A percentile compares a stretch with the other conserved stretches of the same genome.
Evolutionary conservation across 2,113 vertebrate genomes (phyloP).

Genomic region (Lycaon pictus): DNA sequence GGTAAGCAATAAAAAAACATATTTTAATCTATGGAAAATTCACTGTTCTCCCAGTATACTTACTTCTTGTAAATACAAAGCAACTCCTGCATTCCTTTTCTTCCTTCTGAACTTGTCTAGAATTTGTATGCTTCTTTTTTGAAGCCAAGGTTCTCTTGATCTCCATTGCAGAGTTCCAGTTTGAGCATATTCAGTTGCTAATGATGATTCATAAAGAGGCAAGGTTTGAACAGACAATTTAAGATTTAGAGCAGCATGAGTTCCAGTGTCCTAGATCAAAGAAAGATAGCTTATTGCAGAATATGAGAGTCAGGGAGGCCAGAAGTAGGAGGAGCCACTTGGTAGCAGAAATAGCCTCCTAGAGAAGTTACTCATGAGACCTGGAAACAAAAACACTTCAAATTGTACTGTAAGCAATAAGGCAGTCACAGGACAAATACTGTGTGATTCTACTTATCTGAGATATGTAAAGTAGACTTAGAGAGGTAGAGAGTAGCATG

Average conservation of each 20-base stretch:
- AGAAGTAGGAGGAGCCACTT: background rate
- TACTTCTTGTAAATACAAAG: background rate
- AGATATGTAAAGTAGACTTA: background rate
- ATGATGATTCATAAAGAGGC: background rate
- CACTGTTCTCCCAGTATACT: background rate
- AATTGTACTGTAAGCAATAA: constrained; percentile 15
- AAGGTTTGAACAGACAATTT: constrained; percentile 8
- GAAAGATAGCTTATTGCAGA: background rate
- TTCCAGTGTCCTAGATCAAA: background rate
- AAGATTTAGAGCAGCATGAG: background rate
- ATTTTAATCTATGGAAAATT: constrained; percentile 16
- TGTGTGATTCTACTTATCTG: background rate
- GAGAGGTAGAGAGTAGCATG: background rate
- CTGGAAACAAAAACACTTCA: constrained; percentile 28
- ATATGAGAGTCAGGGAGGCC: background rate
- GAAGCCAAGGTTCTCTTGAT: background rate
- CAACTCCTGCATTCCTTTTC: background rate
- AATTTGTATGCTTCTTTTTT: constrained; percentile 23
- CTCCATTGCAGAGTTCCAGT: background rate
- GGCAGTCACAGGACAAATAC: background rate
- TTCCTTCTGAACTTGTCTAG: background rate
- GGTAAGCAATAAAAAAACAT: constrained; percentile 87
- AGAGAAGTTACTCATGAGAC: background rate
- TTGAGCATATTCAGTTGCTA: background rate
- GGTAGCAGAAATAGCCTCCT: background rate